Base-by-base conservation (phyloP, 2,113 vertebrate species). In the Narcine bancroftii region DNA sequence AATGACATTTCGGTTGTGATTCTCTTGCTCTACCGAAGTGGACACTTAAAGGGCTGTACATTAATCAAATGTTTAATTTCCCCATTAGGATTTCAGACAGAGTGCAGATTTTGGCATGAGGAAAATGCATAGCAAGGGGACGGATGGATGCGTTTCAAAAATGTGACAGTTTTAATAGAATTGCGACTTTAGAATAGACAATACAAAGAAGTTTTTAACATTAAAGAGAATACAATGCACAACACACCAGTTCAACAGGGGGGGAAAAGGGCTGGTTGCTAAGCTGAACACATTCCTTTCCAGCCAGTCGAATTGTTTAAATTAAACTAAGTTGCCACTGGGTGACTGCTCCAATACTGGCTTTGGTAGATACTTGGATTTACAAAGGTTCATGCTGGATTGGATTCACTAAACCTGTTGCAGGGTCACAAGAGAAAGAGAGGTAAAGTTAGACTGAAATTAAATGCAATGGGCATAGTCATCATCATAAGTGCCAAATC, bases 41-140 rank as follows among this genome's bases (percentile, higher is more conserved):
- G 81, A 63, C 81, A 21, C 2, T 87, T 87, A 87, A n/a, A 36
- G 53, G 36, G 6, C 53, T 60, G 53, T 33, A 60, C 5, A 0
- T 60, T 87, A 87, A 87, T 87, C 81, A 87, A 33, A 17, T 15
- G n/a, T 53, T 87, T 87, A 87, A 87, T 60, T 87, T 87, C 50
- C 53, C 81, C 33, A 60, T 63, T 87, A 60, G 53, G 53, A 71
- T 47, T 91, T 69, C 36, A 89, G 56, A 11, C 13, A 65, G 24
- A 69, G 42, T 47, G 63, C 60, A 91, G 60, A 36, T 91, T 47
- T 69, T 91, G 89, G 36, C 65, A 91, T 71, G 15, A 47, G 45
- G 65, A 5, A 42, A 66, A 89, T 26, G 39, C 29, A 39, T 42
- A 42, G 63, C n/a, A 26, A 17, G 36, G 42, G 87, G 42, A 47